Conservation (phyloP, 2,113 vertebrate genomes). For the Spheniscus mendiculus region DNA sequence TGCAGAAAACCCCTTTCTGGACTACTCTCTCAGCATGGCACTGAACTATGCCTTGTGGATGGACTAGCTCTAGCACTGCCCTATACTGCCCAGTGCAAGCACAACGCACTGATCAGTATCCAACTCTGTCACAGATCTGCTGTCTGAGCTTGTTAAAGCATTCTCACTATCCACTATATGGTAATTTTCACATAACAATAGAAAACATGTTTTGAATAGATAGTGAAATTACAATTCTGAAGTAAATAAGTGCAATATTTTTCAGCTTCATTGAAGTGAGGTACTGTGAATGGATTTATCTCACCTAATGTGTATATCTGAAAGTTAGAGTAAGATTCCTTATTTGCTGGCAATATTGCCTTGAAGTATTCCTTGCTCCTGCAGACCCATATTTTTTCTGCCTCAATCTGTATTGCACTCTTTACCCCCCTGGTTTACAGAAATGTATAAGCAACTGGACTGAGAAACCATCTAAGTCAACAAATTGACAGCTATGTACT, state of each 20-base stretch:
- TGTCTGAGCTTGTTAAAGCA: neutral
- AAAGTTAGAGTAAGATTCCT: neutral
- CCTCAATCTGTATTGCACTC: neutral
- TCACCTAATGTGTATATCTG: neutral
- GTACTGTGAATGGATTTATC: neutral
- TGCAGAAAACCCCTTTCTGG: neutral
- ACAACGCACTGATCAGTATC: neutral
- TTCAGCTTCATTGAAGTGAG: neutral
- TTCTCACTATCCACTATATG: neutral
- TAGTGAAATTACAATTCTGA: neutral
- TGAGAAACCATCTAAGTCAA: neutral
- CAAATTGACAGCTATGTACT: neutral
- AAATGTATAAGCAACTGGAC: neutral
- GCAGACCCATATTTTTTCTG: neutral
- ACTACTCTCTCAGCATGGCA: neutral
- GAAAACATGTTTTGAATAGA: neutral
- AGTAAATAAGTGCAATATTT: constrained; percentile 1
- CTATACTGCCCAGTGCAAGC: neutral
- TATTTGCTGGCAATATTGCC: neutral
- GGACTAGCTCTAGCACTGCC: neutral
- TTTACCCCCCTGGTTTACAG: neutral
- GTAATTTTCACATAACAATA: neutral
- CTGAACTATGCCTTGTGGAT: neutral
- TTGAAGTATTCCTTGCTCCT: neutral
- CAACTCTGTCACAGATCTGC: neutral